A percentile compares a stretch with the other conserved stretches of the same genome.
Evolutionary conservation across 2,113 vertebrate species (phyloP).

Genomic region (Montifringilla adamsi): DNA sequence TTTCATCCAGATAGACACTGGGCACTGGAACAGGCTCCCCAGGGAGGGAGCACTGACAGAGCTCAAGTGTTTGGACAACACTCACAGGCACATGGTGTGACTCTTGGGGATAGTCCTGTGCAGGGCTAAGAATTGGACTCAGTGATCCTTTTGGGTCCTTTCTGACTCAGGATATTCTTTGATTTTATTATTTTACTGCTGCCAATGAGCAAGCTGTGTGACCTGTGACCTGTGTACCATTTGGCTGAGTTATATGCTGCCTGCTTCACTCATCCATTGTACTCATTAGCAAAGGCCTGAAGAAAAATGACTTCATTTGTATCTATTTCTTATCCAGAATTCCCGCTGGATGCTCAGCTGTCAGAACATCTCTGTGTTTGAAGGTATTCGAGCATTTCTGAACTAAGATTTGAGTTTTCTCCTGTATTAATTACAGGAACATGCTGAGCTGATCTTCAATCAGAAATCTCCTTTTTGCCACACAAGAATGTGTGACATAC

Average conservation of each 20-base stretch:
- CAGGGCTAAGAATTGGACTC: background rate
- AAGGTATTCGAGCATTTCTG: constrained; percentile 26
- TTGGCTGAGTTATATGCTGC: background rate
- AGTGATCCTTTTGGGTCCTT: background rate
- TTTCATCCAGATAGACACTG: background rate
- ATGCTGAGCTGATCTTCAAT: constrained; percentile 10
- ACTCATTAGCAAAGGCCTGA: constrained; percentile 40
- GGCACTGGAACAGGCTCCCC: background rate
- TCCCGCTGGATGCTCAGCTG: constrained; percentile 23
- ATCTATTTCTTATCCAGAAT: constrained; percentile 20
- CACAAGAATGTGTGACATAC: background rate
- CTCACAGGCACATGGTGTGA: background rate
- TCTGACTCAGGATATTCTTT: background rate
- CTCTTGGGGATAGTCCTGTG: background rate
- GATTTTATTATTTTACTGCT: background rate
- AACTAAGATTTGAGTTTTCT: background rate
- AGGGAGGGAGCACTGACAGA: background rate
- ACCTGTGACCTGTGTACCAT: background rate
- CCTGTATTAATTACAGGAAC: constrained; percentile 36
- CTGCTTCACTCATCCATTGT: background rate
- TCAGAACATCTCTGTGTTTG: constrained; percentile 6
- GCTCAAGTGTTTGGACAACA: background rate
- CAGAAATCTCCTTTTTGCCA: background rate
- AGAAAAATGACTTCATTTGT: constrained; percentile 2
- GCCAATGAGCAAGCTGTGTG: background rate